Conservation (phyloP, 2,113 vertebrate genomes). For the Thryonomys swinderianus region DNA sequence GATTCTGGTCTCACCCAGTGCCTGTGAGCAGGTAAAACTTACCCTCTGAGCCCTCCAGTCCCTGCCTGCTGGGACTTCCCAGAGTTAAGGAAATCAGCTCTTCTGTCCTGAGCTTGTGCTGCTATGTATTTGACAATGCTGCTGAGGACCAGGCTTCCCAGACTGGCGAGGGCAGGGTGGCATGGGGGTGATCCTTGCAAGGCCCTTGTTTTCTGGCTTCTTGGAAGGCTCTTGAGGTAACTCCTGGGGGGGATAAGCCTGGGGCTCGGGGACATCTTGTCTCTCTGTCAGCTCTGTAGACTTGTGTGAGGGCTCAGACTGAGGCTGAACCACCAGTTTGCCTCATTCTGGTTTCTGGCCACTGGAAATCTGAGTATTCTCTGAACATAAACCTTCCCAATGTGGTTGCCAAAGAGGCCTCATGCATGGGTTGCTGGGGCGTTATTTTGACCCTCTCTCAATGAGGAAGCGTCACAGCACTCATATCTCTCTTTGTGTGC, state of each 20-base stretch:
- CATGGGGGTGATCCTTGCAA: too few relatives aligned
- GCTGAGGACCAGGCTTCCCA: neutral
- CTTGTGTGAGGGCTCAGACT: neutral
- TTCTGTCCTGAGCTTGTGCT: neutral
- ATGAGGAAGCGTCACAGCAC: neutral
- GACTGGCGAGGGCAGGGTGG: rapidly evolving
- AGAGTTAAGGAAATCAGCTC: neutral
- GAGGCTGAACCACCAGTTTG: neutral
- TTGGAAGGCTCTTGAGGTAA: neutral
- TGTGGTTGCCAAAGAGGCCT: neutral
- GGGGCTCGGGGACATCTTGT: neutral
- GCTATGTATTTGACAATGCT: neutral
- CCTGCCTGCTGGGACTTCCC: neutral
- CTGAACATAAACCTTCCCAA: neutral
- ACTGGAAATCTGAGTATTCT: neutral
- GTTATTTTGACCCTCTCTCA: neutral
- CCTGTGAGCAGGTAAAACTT: neutral
- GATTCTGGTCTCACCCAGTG: neutral
- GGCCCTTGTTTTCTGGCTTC: neutral
- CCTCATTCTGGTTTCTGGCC: neutral
- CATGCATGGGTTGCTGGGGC: neutral
- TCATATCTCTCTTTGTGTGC: rapidly evolving
- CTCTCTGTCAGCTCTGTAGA: neutral
- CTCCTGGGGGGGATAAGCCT: neutral
- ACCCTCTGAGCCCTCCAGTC: rapidly evolving